Evolutionary conservation across 1,140 invertebrate genomes (phyloP).

Genomic region (Oreohelix idahoensis): DNA sequence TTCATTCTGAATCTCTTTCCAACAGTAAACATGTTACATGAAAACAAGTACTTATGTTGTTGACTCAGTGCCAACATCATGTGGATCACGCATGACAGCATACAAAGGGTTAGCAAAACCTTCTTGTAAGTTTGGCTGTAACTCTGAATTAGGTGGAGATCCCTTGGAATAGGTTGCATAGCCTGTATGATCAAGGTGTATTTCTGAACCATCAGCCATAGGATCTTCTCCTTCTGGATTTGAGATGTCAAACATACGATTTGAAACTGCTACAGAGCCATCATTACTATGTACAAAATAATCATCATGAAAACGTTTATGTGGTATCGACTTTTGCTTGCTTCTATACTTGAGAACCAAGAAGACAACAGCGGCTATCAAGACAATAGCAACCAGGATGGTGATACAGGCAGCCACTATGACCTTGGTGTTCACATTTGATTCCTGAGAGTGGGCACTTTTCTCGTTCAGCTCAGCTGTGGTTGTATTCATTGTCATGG

Average conservation of each 20-base stretch:
- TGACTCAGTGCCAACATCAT: background rate
- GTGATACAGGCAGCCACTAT: conserved; percentile 8
- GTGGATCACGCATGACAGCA: conserved; percentile 6
- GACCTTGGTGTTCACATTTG: background rate
- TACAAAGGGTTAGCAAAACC: conserved; percentile 33
- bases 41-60: too few relatives aligned
- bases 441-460: background rate
- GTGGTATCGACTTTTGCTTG: conserved; percentile 1
- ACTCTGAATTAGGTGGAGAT: background rate
- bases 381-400: background rate
- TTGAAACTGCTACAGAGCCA: conserved; percentile 18
- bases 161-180: conserved; percentile 18
- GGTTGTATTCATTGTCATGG: too few relatives aligned
- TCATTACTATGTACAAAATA: background rate
- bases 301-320: conserved; percentile 32
- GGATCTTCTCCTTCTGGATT: background rate
- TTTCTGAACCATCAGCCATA: conserved; percentile 26
- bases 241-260: conserved; percentile 15
- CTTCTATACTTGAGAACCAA: conserved; percentile 11
- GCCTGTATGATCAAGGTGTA: conserved; percentile 12
- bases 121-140: background rate
- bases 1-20: too few relatives aligned
- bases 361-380: conserved; percentile 5
- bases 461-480: background rate
- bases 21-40: too few relatives aligned